A percentile compares a stretch with the other conserved stretches of the same genome.
These are phyloP conservation scores for Nomada fabriciana DNA, from an alignment of 2,888 invertebrate species.

Conservation along the genomic window DNA sequence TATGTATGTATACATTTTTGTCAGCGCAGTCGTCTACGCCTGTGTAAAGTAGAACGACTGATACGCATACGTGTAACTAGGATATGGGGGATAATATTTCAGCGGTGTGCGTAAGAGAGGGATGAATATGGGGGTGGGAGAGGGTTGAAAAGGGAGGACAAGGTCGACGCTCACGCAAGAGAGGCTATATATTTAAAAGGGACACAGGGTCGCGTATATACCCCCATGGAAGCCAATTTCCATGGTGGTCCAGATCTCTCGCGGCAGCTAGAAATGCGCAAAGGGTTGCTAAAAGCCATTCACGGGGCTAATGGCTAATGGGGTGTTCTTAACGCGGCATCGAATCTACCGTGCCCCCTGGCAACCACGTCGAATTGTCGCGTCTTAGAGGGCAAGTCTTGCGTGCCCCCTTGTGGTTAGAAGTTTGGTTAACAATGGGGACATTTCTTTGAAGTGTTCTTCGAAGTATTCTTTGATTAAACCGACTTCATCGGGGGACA, in stretches of 20 bases:
- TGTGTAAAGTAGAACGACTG: slow-evolving; percentile 10
- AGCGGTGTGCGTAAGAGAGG: background rate
- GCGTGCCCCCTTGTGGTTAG: background rate
- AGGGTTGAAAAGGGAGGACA: slow-evolving; percentile 7
- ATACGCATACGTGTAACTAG: background rate
- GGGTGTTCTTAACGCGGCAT: slow-evolving; percentile 64
- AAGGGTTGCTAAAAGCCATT: slow-evolving; percentile 79
- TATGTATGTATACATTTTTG: background rate
- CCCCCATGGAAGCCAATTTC: slow-evolving; percentile 61
- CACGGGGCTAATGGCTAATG: slow-evolving; percentile 73
- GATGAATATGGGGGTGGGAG: background rate
- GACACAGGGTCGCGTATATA: slow-evolving; percentile 44
- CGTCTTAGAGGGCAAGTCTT: slow-evolving; percentile 34
- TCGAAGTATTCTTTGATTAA: too few species aligned
- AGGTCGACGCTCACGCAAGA: slow-evolving; percentile 36
- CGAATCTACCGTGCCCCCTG: slow-evolving; percentile 49
- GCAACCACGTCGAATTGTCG: slow-evolving; percentile 42
- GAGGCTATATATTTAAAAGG: slow-evolving; percentile 61
- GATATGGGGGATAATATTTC: slow-evolving; percentile 3
- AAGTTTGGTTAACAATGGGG: background rate
- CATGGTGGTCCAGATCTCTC: slow-evolving; percentile 69
- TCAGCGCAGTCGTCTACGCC: background rate
- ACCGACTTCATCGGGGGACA: too few species aligned
- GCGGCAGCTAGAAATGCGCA: slow-evolving; percentile 66
- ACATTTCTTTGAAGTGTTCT: too few species aligned